Conservation (phyloP, 2,113 vertebrate species). For the Lipotes vexillifer region DNA sequence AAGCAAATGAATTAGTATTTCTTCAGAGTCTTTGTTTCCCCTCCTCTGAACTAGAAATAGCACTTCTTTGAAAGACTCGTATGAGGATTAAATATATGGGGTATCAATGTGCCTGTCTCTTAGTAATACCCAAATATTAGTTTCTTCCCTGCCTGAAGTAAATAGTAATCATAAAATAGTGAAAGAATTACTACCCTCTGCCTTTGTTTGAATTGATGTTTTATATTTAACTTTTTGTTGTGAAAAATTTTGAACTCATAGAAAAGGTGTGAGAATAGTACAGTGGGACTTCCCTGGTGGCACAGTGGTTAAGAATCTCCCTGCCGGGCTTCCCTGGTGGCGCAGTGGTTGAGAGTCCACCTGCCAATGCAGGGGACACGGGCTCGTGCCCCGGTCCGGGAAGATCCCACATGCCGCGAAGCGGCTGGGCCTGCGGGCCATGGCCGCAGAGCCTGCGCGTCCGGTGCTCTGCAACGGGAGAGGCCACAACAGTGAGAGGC, state of each 20-base stretch:
- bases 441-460: too few species aligned
- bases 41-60: background rate
- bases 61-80: background rate
- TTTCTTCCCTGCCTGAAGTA: background rate
- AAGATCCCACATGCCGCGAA: too few species aligned
- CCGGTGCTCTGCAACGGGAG: too few species aligned
- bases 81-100: background rate
- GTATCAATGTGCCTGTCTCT: background rate
- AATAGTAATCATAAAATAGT: background rate
- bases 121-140: background rate
- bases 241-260: background rate
- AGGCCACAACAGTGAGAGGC: too few species aligned
- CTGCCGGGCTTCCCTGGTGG: too few species aligned
- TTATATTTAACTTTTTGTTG: background rate
- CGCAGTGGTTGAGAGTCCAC: too few species aligned
- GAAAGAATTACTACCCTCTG: background rate
- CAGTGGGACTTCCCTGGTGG: background rate
- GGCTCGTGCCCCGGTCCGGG: too few species aligned
- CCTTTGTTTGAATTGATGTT: background rate
- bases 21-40: background rate
- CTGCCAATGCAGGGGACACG: too few species aligned
- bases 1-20: background rate
- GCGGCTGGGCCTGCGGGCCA: too few species aligned
- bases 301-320: background rate
- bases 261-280: background rate